Base-by-base conservation (phyloP, 2,888 invertebrate species). In the Bugula neritina region DNA sequence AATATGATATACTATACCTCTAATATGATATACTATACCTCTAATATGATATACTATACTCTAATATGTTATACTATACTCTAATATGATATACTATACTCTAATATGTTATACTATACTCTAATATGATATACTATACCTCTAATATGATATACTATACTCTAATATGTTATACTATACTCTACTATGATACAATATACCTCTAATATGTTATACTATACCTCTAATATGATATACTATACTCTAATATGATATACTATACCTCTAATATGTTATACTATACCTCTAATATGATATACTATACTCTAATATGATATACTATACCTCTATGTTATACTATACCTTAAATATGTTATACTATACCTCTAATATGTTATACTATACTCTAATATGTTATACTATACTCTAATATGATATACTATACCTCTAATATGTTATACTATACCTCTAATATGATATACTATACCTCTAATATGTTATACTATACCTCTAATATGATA, bases 401-500 rank as follows among this genome's bases (percentile, higher is more conserved):
- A n/a, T n/a, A n/a, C 43, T 43, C 43, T 43, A 43, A 43, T 43
- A 43, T 43, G 17, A 43, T 43, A 43, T 43, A 43, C 5, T 17
- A 43, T 43, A 43, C 43, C 43, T 43, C 43, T 43, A 43, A 43
- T 43, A 43, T 43, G 17, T 10, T 43, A 43, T 43, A 43, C 5
- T 17, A 43, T 43, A 43, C 43, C 43, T 43, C 43, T 43, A 43
- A 43, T 43, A 43, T 43, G 17, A 43, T 43, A 10, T 43, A 43
- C 5, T 17, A 43, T 43, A 43, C 43, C 43, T 43, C 43, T 43
- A 43, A 43, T 43, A 43, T 43, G 17, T 10, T 43, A 10, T 43
- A 43, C 5, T 75, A 74, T 76, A 81, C 82, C 80, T 83, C 83
- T 71, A 82, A 75, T 72, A 82, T 82, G 1, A 83, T 77, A 43